Percentiles rank a stretch among this genome's conserved stretches.
Evolutionary conservation across 2,113 vertebrate species (phyloP).

Genomic region (pig (Sus scrofa)): DNA sequence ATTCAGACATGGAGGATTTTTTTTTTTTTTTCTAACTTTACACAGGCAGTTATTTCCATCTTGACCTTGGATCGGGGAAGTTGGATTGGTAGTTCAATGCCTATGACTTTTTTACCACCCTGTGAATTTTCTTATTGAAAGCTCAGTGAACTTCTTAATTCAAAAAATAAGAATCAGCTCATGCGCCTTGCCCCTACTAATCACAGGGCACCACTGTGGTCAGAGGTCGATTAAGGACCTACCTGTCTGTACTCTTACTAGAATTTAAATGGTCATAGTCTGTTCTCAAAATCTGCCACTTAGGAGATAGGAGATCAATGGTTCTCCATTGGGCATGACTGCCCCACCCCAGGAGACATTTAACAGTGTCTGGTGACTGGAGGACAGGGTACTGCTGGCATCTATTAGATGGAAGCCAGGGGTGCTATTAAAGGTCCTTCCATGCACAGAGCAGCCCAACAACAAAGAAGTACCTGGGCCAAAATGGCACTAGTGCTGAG

Average conservation of each 20-base stretch:
- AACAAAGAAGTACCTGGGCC: not conserved
- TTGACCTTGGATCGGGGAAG: slow-evolving; percentile 65
- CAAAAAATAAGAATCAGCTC: slow-evolving; percentile 59
- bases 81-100: slow-evolving; percentile 40
- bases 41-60: slow-evolving; percentile 68
- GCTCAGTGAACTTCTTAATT: slow-evolving; percentile 74
- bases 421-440: not conserved
- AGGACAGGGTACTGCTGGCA: not conserved
- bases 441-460: too few species aligned
- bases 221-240: not conserved
- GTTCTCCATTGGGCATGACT: not conserved
- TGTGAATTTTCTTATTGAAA: slow-evolving; percentile 67
- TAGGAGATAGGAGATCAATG: not conserved
- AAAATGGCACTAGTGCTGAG: not conserved
- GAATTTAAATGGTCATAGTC: slow-evolving; percentile 12
- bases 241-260: slow-evolving; percentile 12
- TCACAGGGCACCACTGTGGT: slow-evolving; percentile 44
- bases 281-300: not conserved
- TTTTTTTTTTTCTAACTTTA: slow-evolving; percentile 2
- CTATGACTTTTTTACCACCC: slow-evolving; percentile 49
- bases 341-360: not conserved
- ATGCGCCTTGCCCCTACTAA: slow-evolving; percentile 41
- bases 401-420: not conserved
- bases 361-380: not conserved
- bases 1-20: not conserved